phyloP scores from a whole-genome alignment of 2,888 invertebrate species.

The Idaea dimidiata region DNA sequence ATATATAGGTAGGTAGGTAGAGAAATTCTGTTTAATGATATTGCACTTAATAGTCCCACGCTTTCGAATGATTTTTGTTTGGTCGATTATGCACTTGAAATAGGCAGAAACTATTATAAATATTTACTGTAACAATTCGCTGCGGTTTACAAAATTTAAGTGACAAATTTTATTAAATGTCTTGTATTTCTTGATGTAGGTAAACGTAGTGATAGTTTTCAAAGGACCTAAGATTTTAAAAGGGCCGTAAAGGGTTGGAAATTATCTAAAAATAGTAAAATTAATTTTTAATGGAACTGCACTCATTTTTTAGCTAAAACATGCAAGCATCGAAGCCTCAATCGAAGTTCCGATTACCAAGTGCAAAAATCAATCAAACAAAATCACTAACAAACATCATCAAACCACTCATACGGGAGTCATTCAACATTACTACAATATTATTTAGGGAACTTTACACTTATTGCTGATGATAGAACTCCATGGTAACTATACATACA shows the following conservation, averaged over 20 bases:
- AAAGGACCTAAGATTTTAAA: too few species aligned
- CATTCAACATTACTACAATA: conserved; percentile 23
- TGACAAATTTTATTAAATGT: too few species aligned
- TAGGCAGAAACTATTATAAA: too few species aligned
- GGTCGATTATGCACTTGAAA: conserved; percentile 10
- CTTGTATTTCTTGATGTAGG: too few species aligned
- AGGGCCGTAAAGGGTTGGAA: too few species aligned
- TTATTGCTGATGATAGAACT: conserved; percentile 36
- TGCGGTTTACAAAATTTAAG: too few species aligned
- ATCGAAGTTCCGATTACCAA: background rate
- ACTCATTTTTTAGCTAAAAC: too few species aligned
- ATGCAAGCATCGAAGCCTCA: too few species aligned
- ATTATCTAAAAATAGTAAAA: too few species aligned
- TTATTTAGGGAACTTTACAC: conserved; percentile 37
- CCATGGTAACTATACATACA: conserved; percentile 18
- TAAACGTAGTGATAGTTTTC: too few species aligned
- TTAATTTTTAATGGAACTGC: too few species aligned
- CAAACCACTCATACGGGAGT: conserved; percentile 28
- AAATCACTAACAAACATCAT: conserved; percentile 26
- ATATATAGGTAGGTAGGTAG: conserved; percentile 40
- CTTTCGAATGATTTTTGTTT: conserved; percentile 22
- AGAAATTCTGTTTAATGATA: conserved; percentile 31
- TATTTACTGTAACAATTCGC: too few species aligned
- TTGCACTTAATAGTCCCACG: conserved; percentile 37
- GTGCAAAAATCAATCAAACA: conserved; percentile 8